Base-by-base conservation (phyloP, 2,113 vertebrate species). In the Narcine bancroftii region DNA sequence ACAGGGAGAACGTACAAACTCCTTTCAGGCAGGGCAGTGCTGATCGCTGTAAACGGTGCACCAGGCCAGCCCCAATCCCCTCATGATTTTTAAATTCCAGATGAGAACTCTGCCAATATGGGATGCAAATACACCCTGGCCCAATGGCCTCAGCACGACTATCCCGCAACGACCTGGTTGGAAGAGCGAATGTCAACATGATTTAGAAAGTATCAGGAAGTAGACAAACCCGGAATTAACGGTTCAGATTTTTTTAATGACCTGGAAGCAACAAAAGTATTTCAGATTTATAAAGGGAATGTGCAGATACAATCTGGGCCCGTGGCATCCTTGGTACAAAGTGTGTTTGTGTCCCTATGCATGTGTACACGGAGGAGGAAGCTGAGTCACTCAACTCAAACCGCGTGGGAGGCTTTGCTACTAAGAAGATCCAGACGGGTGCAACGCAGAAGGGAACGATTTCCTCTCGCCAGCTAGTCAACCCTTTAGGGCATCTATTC, bases 161-260 rank as follows among this genome's bases (percentile, higher is more conserved):
- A n/a, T n/a, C n/a, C n/a, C n/a, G n/a, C n/a, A n/a, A 60, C 56
- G 9, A 60, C 9, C 21, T 1, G 21, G 26, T 24, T 69, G 66
- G 66, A 60, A 11, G 15, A 60, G 56, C 15, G 56, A 60, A 60
- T 60, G 56, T 60, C 56, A 75, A 6, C 69, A 71, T 21, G 24
- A 7, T 2, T n/a, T 72, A 10, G 6, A 72, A 72, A 72, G 13
- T 9, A 45, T 79, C 19, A 77, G 75, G n/a, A 79, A 24, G 24
- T 45, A 79, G 77, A 29, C 21, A 79, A 47, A 79, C 24, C 47
- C 47, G 10, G 26, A 13, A 45, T 50, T 29, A 79, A 26, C n/a
- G 39, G 15, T 87, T 60, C 17, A 92, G 71, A 95, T 96, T 92
- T 95, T 95, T 96, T 96, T 92, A n/a, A n/a, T n/a, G n/a, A 93